Evolutionary conservation across 2,888 invertebrate genomes (phyloP), one percentile per base, ranked within the genome.

Genomic region (Scaptomyza caliginosa): DNA sequence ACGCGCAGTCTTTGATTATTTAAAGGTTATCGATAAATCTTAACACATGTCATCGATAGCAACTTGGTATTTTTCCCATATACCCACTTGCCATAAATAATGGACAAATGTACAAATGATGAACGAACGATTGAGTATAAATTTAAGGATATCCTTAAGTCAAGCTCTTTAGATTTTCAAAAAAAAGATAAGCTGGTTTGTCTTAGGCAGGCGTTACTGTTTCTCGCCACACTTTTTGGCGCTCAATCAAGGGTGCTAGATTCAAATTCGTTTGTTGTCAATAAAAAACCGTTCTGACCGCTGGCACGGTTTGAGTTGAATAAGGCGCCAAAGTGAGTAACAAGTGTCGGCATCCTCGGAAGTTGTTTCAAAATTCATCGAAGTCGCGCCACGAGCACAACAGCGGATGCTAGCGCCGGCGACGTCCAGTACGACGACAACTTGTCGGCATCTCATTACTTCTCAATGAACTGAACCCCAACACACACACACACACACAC

Each of bases 301-400:
- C 45, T 38, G 24, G 16, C 40, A 65, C 23, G 43, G 17, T 52
- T 43, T 46, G 16, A 36, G 52, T 48, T 55, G 48, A 63, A 45
- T 55, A 70, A 69, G 89, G 83, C 86, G 84, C 88, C 83, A 88
- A 74, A 83, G 77, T 75, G 89, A 74, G 86, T 89, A 89, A 86
- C 86, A 86, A 86, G 89, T 86, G 88, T 88, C 86, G 88, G 62
- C 73, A 64, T 51, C 70, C 60, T 74, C 69, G 73, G 68, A 77
- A 75, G 77, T 83, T 83, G 83, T 76, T 83, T 76, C 76, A 52
- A 74, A 67, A 77, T 74, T 66, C 52, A 52, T 36, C 67, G 79
- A 60, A 72, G 78, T 46, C 70, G 68, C 34, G 66, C 69, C 24
- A 58, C 65, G 50, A 46, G 38, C 39, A 49, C 32, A 50, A 62